phyloP scores from a whole-genome alignment of 2,888 invertebrate genomes.

The Labia minor region DNA sequence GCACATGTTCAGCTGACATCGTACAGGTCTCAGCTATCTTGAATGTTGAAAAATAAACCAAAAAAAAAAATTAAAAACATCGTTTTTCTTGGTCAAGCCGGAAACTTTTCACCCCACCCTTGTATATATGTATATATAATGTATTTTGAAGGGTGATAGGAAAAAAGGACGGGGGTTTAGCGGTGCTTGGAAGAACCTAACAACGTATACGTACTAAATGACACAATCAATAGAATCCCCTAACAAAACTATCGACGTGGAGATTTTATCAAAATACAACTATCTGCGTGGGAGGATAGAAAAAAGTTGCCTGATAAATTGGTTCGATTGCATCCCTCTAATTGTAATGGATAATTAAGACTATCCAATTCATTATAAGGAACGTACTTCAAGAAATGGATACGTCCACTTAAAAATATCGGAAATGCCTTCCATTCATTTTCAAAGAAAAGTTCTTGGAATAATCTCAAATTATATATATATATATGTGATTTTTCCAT shows the following conservation, averaged over 20 bases:
- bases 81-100: too few species aligned
- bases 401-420: background rate
- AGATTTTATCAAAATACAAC: background rate
- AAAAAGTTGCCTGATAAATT: background rate
- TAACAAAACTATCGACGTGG: conserved; percentile 14
- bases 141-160: too few species aligned
- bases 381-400: background rate
- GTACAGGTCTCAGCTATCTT: too few species aligned
- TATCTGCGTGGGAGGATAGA: background rate
- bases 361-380: background rate
- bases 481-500: too few species aligned
- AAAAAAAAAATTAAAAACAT: too few species aligned
- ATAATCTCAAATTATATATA: too few species aligned
- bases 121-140: too few species aligned
- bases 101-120: too few species aligned
- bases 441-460: too few species aligned
- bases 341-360: background rate
- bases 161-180: background rate
- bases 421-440: too few species aligned
- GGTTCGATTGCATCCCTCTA: background rate
- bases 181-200: background rate
- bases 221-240: conserved; percentile 21
- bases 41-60: too few species aligned
- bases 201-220: conserved; percentile 19
- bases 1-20: too few species aligned